Evolutionary conservation across 2,113 vertebrate species (phyloP), one percentile per base, ranked within the genome.

Genomic region (Tetrax tetrax): DNA sequence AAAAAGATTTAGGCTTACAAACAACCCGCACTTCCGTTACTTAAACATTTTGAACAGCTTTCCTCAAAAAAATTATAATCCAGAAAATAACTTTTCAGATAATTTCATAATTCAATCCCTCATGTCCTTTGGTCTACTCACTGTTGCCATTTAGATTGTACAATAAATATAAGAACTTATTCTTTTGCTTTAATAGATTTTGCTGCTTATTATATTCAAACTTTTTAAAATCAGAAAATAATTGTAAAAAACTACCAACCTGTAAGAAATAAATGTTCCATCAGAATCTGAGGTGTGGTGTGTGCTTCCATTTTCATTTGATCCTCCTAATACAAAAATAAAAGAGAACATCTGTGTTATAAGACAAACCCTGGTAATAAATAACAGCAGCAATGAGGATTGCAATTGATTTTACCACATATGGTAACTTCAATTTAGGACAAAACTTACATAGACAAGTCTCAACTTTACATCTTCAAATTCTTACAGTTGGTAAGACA

Each of bases 261-360:
- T 98, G 96, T 98, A 98, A 35, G 98, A 98, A 96, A 98, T 95
- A 96, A 98, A 98, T 75, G 98, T 98, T 88, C 98, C 96, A 85
- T 98, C 98, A 54, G 98, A 96, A 66, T 98, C 96, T 83, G 97
- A 95, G 50, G 82, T 90, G 83, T 92, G 92, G 63, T 87, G 96
- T 87, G 87, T 63, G 89, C 96, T 97, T 98, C 98, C 98, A 93
- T 98, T 98, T 96, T 98, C 97, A 96, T 94, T 97, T 83, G 98
- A 97, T 93, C 96, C 89, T 89, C 97, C 98, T 98, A 90, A 92
- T 56, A 93, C 10, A 92, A 96, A 97, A 93, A 74, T 6, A 69
- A 70, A 47, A 72, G 33, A 95, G 83, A 70, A 87, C 22, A 50
- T 10, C 4, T 83, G 81, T 45, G 71, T 71, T 90, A 37, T 77